Conservation (phyloP, 2,113 vertebrate species). For the Siphamia tubifer region DNA sequence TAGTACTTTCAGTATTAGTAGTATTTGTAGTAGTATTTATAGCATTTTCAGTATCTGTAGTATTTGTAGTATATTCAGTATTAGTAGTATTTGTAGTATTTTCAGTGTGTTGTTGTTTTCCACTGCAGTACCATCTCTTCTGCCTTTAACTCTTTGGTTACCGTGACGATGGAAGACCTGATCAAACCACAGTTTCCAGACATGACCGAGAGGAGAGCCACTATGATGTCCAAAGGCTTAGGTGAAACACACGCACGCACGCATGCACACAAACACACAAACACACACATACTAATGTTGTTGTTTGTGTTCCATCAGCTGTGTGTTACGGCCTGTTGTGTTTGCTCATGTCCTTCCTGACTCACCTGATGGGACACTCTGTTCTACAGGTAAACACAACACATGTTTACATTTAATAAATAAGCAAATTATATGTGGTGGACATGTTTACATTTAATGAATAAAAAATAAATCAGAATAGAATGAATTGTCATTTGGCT, state of each 20-base stretch:
- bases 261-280: neutral
- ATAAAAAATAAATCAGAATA: too few species aligned
- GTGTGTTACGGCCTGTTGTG: constrained; percentile 89
- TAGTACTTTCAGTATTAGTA: too few species aligned
- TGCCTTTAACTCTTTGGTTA: constrained; percentile 93
- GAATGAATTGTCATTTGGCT: too few species aligned
- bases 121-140: constrained; percentile 91
- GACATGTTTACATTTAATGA: too few species aligned
- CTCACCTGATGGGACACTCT: constrained; percentile 86
- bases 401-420: too few species aligned
- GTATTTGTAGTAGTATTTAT: too few species aligned
- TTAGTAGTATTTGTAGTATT: neutral
- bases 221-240: constrained; percentile 85
- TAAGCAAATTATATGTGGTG: too few species aligned
- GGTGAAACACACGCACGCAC: too few species aligned
- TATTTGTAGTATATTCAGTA: too few species aligned
- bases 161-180: constrained; percentile 94
- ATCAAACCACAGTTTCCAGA: constrained; percentile 84
- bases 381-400: constrained; percentile 87
- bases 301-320: constrained; percentile 70
- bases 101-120: neutral
- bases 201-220: constrained; percentile 83
- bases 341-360: constrained; percentile 90
- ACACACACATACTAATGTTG: neutral
- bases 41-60: too few species aligned